A percentile compares a stretch with the other conserved stretches of the same genome.
Evolutionary conservation across 2,888 invertebrate genomes (phyloP).

Genomic region (Leucophenga maculata): DNA sequence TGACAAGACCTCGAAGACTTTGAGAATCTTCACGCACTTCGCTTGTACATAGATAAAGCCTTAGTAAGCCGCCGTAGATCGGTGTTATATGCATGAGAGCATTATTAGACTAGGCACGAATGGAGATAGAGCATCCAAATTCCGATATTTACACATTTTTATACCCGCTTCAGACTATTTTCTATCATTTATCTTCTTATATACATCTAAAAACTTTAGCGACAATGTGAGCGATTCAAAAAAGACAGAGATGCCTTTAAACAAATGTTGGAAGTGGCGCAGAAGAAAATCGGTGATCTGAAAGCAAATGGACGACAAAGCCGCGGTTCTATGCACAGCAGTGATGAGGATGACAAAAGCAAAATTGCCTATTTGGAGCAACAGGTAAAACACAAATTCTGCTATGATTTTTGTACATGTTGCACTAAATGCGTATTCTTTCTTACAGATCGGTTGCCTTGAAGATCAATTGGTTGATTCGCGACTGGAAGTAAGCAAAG

Average conservation of each 20-base stretch:
- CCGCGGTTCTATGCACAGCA: slow-evolving; percentile 79
- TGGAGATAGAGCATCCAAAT: too few relatives aligned
- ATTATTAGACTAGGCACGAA: too few relatives aligned
- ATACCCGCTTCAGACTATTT: too few relatives aligned
- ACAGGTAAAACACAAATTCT: slow-evolving; percentile 73
- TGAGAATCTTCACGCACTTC: too few relatives aligned
- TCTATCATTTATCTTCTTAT: too few relatives aligned
- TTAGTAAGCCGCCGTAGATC: too few relatives aligned
- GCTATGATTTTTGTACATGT: background rate
- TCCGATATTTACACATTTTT: too few relatives aligned
- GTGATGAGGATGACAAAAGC: slow-evolving; percentile 82
- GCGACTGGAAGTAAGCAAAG: slow-evolving; percentile 84
- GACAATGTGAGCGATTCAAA: slow-evolving; percentile 79
- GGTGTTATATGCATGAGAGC: too few relatives aligned
- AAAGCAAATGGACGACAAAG: slow-evolving; percentile 77
- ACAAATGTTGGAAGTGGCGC: slow-evolving; percentile 90
- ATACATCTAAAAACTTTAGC: slow-evolving; percentile 47
- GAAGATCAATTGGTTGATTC: slow-evolving; percentile 92
- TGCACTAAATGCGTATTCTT: background rate
- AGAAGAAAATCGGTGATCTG: slow-evolving; percentile 85
- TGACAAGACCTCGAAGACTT: too few relatives aligned
- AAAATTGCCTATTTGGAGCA: slow-evolving; percentile 85
- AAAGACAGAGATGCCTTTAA: slow-evolving; percentile 91
- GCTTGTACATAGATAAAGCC: too few relatives aligned
- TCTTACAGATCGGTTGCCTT: slow-evolving; percentile 78